Conservation (phyloP, 2,113 vertebrate species). For the Poicephalus gulielmi region DNA sequence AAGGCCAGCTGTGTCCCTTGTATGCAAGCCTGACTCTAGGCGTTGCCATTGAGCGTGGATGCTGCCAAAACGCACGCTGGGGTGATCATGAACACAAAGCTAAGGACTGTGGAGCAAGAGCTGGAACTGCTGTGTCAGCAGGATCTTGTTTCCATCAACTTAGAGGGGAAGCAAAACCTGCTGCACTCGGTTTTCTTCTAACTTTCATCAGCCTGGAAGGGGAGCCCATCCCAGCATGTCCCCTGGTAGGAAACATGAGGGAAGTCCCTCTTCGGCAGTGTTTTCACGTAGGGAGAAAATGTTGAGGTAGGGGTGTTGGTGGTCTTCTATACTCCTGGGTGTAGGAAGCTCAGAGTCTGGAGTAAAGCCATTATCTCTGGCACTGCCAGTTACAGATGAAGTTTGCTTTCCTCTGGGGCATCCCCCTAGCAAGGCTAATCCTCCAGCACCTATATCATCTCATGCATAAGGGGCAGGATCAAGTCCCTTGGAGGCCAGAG, state of each 20-base stretch:
- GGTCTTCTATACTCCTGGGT: neutral
- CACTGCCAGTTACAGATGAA: neutral
- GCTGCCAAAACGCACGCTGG: neutral
- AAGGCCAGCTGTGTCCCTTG: neutral
- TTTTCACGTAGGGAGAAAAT: neutral
- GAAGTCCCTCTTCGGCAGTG: neutral
- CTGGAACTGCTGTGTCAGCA: conserved; percentile 1
- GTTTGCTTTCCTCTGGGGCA: neutral
- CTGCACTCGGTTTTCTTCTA: conserved; percentile 16
- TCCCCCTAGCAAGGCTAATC: too few relatives aligned
- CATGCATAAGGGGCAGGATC: neutral
- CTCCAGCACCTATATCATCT: neutral
- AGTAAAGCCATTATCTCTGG: neutral
- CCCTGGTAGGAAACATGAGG: neutral
- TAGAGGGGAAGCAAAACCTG: conserved; percentile 47
- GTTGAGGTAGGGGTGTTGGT: neutral
- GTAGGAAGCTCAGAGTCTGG: neutral
- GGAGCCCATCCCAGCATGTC: neutral
- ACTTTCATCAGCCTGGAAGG: neutral
- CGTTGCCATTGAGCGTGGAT: neutral
- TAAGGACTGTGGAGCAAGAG: conserved; percentile 27
- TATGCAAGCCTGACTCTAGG: neutral
- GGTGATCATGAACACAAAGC: neutral
- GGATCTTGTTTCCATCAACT: neutral
- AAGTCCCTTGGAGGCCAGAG: neutral